A percentile compares a stretch with the other conserved stretches of the same genome.
These are phyloP conservation scores for Barypeithes pellucidus DNA, from an alignment of 2,888 invertebrate genomes.

Conservation along the genomic window DNA sequence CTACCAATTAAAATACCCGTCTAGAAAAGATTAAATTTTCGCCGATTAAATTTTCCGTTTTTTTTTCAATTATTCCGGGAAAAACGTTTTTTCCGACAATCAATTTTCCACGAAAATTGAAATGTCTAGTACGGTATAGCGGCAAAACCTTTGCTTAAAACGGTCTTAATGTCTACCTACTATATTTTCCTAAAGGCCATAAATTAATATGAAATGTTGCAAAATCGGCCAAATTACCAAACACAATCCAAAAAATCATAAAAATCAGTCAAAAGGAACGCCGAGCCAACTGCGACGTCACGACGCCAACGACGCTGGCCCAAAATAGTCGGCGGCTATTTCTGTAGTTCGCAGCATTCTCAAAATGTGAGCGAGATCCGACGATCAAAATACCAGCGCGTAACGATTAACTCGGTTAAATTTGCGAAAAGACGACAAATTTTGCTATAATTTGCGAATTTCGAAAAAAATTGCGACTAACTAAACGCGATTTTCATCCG, in stretches of 20 bases:
- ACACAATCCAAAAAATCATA: slow-evolving; percentile 41
- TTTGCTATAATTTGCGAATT: slow-evolving; percentile 36
- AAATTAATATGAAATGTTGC: slow-evolving; percentile 18
- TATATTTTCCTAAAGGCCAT: neutral
- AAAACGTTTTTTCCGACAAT: no score
- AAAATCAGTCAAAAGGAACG: slow-evolving; percentile 44
- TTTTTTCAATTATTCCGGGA: no score
- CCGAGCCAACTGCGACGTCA: slow-evolving; percentile 42
- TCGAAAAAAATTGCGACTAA: neutral
- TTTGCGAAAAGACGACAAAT: slow-evolving; percentile 34
- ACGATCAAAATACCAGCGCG: slow-evolving; percentile 49
- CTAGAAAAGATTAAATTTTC: no score
- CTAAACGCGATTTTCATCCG: slow-evolving; percentile 8
- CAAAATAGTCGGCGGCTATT: slow-evolving; percentile 53
- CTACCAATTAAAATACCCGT: no score
- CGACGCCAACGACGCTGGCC: slow-evolving; percentile 48
- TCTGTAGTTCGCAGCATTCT: slow-evolving; percentile 54
- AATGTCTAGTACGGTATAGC: no score
- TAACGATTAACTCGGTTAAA: slow-evolving; percentile 14
- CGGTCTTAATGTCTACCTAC: no score
- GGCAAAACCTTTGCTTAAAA: no score
- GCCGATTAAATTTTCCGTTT: no score
- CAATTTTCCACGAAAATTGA: no score
- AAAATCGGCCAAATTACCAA: slow-evolving; percentile 40
- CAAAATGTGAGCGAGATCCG: slow-evolving; percentile 52